A percentile compares a stretch with the other conserved stretches of the same genome.
Conservation (phyloP, 2,888 invertebrate genomes). For the Synanthedon andrenaeformis region DNA sequence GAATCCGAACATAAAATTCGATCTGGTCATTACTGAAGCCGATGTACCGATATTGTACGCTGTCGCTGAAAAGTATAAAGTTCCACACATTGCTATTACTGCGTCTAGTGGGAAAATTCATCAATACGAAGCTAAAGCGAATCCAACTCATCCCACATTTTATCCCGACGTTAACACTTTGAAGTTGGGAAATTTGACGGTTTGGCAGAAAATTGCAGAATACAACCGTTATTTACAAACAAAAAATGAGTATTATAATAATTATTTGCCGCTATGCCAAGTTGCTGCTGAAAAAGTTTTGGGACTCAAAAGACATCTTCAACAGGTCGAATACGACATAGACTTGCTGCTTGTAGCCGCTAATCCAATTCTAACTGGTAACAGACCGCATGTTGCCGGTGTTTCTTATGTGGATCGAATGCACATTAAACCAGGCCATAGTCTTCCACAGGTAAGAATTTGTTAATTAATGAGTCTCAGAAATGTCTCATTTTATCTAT, state of each 20-base stretch:
- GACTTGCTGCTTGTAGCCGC: slow-evolving; percentile 51
- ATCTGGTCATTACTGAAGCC: slow-evolving; percentile 69
- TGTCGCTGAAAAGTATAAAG: slow-evolving; percentile 64
- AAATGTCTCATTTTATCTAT: background rate
- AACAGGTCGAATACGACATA: slow-evolving; percentile 50
- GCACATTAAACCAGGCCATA: slow-evolving; percentile 44
- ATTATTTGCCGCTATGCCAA: slow-evolving; percentile 43
- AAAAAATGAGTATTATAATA: slow-evolving; percentile 44
- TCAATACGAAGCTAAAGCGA: slow-evolving; percentile 63
- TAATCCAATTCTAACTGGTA: slow-evolving; percentile 46
- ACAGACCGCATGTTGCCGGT: slow-evolving; percentile 48
- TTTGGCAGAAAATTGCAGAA: slow-evolving; percentile 46
- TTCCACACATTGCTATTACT: slow-evolving; percentile 65
- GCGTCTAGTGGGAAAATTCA: slow-evolving; percentile 57
- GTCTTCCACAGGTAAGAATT: slow-evolving; percentile 35
- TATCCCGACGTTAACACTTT: slow-evolving; percentile 63
- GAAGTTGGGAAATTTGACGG: slow-evolving; percentile 42
- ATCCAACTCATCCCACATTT: slow-evolving; percentile 59
- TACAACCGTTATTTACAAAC: slow-evolving; percentile 38
- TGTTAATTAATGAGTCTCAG: background rate
- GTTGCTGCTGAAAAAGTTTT: slow-evolving; percentile 47
- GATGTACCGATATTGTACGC: slow-evolving; percentile 59
- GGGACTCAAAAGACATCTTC: slow-evolving; percentile 36
- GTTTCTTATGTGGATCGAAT: slow-evolving; percentile 47
- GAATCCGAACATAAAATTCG: slow-evolving; percentile 60